phyloP scores from a whole-genome alignment of 2,888 invertebrate genomes.

The Xylota segnis region DNA sequence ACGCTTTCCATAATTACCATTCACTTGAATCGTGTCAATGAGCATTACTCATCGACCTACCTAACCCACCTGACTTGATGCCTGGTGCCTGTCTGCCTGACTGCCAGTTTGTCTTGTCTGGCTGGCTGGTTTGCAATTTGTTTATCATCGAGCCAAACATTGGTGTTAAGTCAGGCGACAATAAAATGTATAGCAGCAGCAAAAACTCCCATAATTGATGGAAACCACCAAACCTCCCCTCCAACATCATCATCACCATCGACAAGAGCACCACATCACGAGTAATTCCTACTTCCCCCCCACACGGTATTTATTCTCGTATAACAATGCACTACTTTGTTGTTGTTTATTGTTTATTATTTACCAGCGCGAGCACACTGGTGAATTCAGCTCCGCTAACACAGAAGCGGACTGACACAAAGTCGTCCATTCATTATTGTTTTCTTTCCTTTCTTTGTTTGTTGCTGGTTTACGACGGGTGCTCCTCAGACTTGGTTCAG shows the following conservation, averaged over 20 bases:
- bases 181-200: conserved; percentile 30
- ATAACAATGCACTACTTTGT: conserved; percentile 62
- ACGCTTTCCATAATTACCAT: conserved; percentile 49
- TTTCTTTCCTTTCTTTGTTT: conserved; percentile 23
- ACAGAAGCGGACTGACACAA: conserved; percentile 52
- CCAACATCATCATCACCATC: conserved; percentile 21
- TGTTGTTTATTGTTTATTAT: conserved; percentile 45
- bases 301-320: conserved; percentile 21
- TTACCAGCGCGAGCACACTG: conserved; percentile 28
- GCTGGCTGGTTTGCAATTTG: conserved; percentile 40
- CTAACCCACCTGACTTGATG: conserved; percentile 8
- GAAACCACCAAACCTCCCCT: conserved; percentile 37
- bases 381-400: conserved; percentile 51
- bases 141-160: conserved; percentile 52
- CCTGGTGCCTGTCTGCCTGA: conserved; percentile 17
- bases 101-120: not conserved
- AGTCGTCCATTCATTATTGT: conserved; percentile 52
- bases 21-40: conserved; percentile 49
- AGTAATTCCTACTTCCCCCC: not conserved
- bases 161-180: conserved; percentile 52
- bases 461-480: conserved; percentile 1
- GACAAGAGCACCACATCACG: not conserved
- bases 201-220: conserved; percentile 37
- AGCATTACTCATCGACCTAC: conserved; percentile 29
- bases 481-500: conserved; percentile 18